Percentiles rank a stretch among this genome's conserved stretches.
These are phyloP conservation scores for Taenaris catops DNA, from an alignment of 2,888 invertebrate genomes.

Conservation along the genomic window DNA sequence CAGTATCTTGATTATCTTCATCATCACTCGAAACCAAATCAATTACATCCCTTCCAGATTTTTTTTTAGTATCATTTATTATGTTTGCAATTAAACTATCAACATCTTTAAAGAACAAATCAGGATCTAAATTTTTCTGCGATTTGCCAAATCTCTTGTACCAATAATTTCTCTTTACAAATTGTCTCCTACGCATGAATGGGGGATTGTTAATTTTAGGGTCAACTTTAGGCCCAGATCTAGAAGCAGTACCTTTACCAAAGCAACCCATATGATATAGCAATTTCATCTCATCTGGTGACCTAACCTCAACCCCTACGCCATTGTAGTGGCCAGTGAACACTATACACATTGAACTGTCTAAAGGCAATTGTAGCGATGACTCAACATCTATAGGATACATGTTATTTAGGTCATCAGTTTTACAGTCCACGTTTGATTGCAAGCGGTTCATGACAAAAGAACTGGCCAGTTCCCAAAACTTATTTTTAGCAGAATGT, in stretches of 20 bases:
- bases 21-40: constrained; percentile 71
- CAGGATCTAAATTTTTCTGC: constrained; percentile 32
- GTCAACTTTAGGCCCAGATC: constrained; percentile 69
- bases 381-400: constrained; percentile 57
- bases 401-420: constrained; percentile 60
- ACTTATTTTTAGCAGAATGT: constrained; percentile 53
- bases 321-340: constrained; percentile 84
- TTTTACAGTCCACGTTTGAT: constrained; percentile 63
- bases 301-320: constrained; percentile 81
- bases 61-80: constrained; percentile 38
- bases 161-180: constrained; percentile 79
- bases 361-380: constrained; percentile 62
- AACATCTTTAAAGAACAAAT: constrained; percentile 48
- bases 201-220: constrained; percentile 52
- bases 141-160: constrained; percentile 52
- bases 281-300: constrained; percentile 78
- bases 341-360: constrained; percentile 56
- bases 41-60: constrained; percentile 52
- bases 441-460: constrained; percentile 58
- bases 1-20: constrained; percentile 34
- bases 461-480: constrained; percentile 63
- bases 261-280: constrained; percentile 87
- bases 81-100: constrained; percentile 48
- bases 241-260: constrained; percentile 85
- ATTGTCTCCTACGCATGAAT: constrained; percentile 81